Conservation (phyloP, 2,888 invertebrate genomes). For the Brachyptera risi region DNA sequence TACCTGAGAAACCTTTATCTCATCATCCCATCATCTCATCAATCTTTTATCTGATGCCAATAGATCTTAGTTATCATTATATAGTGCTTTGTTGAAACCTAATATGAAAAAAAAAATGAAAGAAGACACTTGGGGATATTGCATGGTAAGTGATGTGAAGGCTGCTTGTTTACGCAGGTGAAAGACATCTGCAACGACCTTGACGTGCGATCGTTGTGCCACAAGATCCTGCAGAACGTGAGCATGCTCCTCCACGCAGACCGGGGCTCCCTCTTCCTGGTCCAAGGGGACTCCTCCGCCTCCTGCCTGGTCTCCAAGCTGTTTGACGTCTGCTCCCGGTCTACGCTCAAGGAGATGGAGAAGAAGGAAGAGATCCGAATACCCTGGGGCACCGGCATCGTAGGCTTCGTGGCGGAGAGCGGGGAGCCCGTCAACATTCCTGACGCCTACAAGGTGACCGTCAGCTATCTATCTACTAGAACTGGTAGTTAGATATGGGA, state of each 20-base stretch:
- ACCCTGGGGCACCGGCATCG: constrained; percentile 93
- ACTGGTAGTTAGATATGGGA: no score
- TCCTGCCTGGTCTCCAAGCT: constrained; percentile 87
- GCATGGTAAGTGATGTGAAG: background rate
- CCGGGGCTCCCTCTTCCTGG: constrained; percentile 87
- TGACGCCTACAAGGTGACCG: constrained; percentile 85
- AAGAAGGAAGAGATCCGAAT: constrained; percentile 88
- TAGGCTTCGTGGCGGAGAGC: constrained; percentile 89
- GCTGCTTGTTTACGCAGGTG: constrained; percentile 54
- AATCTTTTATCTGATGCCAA: no score
- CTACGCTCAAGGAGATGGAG: constrained; percentile 89
- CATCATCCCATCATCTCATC: no score
- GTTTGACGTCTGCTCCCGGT: constrained; percentile 91
- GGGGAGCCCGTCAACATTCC: constrained; percentile 93
- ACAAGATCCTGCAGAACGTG: constrained; percentile 94
- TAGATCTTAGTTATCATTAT: no score
- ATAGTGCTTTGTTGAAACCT: no score
- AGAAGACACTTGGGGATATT: background rate
- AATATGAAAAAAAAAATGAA: no score
- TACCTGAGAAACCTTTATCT: no score
- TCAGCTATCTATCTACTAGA: no score
- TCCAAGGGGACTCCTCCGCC: constrained; percentile 59
- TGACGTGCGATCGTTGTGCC: constrained; percentile 88
- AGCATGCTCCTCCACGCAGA: constrained; percentile 89
- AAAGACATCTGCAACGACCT: constrained; percentile 96